Base-by-base conservation (phyloP, 2,113 vertebrate genomes). In the Edolisoma coerulescens region DNA sequence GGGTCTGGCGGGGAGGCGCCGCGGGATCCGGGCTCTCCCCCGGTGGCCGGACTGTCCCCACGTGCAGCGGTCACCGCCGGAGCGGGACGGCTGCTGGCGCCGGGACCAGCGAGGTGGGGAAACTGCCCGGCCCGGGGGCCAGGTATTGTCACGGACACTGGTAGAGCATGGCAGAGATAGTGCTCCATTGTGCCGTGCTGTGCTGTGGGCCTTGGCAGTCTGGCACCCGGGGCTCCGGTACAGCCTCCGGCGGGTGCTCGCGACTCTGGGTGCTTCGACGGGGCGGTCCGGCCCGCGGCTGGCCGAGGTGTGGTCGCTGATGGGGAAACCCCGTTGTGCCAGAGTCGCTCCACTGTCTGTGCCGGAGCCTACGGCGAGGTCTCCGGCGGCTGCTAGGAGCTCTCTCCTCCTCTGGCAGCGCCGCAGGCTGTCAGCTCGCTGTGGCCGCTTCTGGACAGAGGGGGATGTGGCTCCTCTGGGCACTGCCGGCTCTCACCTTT, bases 231-330 rank as follows among this genome's bases (percentile, higher is more conserved):
- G 15, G n/a, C 50, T 84, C 15, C 4, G 2, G 14, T 10, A 10
- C 53, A 11, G 50, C 30, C 37, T 75, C 39, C 1, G 1, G 26
- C 1, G 13, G 35, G 45, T 17, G 37, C 59, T 45, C 2, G 1
- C 1, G 4, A 30, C 35, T 42, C 33, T 0, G 10, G 45, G 59
- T 9, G 11, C 16, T 61, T 47, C 8, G 5, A 12, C 28, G 15
- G 73, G 17, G 27, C 1, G 3, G n/a, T 42, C 10, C 3, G 27
- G 64, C 42, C 33, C 16, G 3, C n/a, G 17, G 24, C 70, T 1
- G 10, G 54, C 35, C 10, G 13, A 61, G 56, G 7, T 56, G 59
- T 18, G 45, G 41, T 19, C 1, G 0, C 16, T 4, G 41, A 35
- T 27, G 30, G 56, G 37, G 20, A 16, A 59, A 13, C 26, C 6